Percentiles rank a stretch among this genome's conserved stretches.
phyloP scores from a whole-genome alignment of 2,797 vertebrate species.

The Smutsia gigantea region DNA sequence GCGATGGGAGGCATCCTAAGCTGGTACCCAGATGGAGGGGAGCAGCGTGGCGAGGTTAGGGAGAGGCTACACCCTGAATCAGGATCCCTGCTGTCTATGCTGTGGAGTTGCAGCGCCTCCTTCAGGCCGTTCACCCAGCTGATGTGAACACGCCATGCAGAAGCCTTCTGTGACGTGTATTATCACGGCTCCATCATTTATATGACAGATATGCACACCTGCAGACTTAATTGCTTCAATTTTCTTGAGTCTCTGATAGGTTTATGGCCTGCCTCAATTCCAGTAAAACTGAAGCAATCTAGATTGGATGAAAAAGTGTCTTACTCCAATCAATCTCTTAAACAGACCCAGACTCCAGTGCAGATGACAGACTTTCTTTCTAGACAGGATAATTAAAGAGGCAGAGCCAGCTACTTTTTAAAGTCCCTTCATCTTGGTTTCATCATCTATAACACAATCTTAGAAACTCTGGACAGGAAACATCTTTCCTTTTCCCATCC shows the following conservation, averaged over 20 bases:
- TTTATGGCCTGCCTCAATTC: constrained; percentile 84
- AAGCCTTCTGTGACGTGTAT: constrained; percentile 74
- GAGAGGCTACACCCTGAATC: neutral
- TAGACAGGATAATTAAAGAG: constrained; percentile 82
- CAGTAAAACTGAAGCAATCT: constrained; percentile 85
- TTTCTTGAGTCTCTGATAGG: constrained; percentile 81
- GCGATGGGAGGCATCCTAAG: neutral
- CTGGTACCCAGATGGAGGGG: fast-evolving
- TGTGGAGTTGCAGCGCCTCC: neutral
- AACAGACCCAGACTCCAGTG: constrained; percentile 70
- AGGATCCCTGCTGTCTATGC: neutral
- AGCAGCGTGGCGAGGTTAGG: fast-evolving
- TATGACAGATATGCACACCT: constrained; percentile 86
- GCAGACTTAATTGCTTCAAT: constrained; percentile 86
- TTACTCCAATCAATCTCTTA: constrained; percentile 77
- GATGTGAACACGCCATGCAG: neutral
- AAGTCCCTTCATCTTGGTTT: constrained; percentile 65
- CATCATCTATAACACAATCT: constrained; percentile 49
- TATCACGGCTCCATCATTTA: constrained; percentile 85
- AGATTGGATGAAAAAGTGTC: constrained; percentile 80
- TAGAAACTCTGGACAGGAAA: constrained; percentile 14
- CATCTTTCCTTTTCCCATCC: neutral
- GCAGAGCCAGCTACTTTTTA: constrained; percentile 64
- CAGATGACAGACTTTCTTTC: constrained; percentile 80
- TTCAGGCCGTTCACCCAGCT: neutral